Base-by-base conservation (phyloP, 1,140 invertebrate genomes). In the Platyura marginata region DNA sequence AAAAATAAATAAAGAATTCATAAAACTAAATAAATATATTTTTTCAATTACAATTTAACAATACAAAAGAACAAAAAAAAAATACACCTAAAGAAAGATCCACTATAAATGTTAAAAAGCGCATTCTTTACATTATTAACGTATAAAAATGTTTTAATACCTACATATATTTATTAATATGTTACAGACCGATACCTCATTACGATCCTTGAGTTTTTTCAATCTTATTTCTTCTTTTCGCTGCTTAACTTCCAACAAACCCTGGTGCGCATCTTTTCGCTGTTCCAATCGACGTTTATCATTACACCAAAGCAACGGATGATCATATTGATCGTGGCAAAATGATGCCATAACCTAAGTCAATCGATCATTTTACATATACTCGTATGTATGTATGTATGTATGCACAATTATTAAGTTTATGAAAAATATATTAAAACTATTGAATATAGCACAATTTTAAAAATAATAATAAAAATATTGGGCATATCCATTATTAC, bases 251-350 rank as follows among this genome's bases (percentile, higher is more conserved):
- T n/a, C 3, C 16, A 2, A 2, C 3, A 21, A 8, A 11, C 38
- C 16, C 5, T 21, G 11, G 9, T 40, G 3, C 3, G 21, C 38
- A 11, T 22, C 19, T 10, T 16, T 21, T 23, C 19, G n/a, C n/a
- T 40, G 20, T 40, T 40, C 38, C 10, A 21, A 20, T 15, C 38
- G 19, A n/a, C 38, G 38, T 23, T 40, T 40, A 2, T 10, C 38
- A 4, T 21, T 21, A 23, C 38, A 40, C 38, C 38, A 40, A 18
- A 40, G 21, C n/a, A 40, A 16, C 16, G 38, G 38, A 21, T 40
- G 38, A 22, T 40, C 38, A 16, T 40, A 40, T 11, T 40, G 21
- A 21, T 40, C 38, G 21, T 40, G 38, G 23, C 38, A 40, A 10
- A 40, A 40, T 22, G 16, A 2, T 38, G 36, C 36, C 36, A 38